A percentile compares a stretch with the other conserved stretches of the same genome.
phyloP scores from a whole-genome alignment of 2,113 vertebrate species.

The Aptenodytes patagonicus region DNA sequence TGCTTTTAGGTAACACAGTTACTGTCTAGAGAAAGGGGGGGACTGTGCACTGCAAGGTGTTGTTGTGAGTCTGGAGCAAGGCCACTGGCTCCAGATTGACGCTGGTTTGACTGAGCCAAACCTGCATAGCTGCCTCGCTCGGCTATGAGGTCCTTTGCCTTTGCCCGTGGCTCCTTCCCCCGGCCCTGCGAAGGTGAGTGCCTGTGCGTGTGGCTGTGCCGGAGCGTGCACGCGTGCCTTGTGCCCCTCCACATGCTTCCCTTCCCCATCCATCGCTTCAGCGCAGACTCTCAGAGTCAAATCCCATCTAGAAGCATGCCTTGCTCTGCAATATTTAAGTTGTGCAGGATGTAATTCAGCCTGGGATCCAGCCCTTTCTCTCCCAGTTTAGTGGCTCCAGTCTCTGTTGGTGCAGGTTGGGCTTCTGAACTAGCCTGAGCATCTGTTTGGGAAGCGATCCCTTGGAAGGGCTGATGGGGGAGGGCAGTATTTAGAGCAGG shows the following conservation, averaged over 20 bases:
- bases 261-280: not conserved
- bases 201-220: not conserved
- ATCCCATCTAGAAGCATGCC: not conserved
- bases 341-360: not conserved
- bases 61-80: not conserved
- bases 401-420: not conserved
- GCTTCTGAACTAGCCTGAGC: not conserved
- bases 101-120: not conserved
- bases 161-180: not conserved
- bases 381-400: not conserved
- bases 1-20: not conserved
- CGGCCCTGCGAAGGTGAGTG: not conserved
- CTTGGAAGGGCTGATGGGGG: not conserved
- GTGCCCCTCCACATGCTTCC: not conserved
- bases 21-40: not conserved
- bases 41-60: not conserved
- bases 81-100: rapidly evolving
- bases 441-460: rapidly evolving
- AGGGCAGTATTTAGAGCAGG: not conserved
- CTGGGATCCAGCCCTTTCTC: not conserved
- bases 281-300: not conserved
- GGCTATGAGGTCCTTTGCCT: not conserved
- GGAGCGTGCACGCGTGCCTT: not conserved
- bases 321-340: not conserved
- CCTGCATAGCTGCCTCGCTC: not conserved